Base-by-base conservation (phyloP, 2,888 invertebrate species). In the Nudaria mundana region DNA sequence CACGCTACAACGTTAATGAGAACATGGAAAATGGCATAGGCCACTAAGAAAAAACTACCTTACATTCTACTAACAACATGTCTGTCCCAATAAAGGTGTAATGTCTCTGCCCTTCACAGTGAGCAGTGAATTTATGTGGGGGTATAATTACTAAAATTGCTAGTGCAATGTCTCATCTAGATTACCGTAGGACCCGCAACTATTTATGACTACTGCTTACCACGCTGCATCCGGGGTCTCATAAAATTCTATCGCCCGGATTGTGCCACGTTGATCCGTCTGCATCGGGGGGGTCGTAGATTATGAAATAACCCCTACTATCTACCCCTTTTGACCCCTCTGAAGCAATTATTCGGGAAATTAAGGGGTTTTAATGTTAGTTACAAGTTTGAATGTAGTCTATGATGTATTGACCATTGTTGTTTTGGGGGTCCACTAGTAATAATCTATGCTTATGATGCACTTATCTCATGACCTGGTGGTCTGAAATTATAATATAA, bases 221-320 rank as follows among this genome's bases (percentile, higher is more conserved):
- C 73, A 71, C 76, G 70, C 62, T 71, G 74, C 81, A 76, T 75
- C 80, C 80, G 78, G 78, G 70, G 68, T 71, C 71, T 82, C 86
- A 72, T 86, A 86, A 86, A 86, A 86, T 86, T 86, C 83, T 86
- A 86, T 86, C 81, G 76, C 71, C 67, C 56, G 78, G 81, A 82
- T 81, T 81, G 80, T 78, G 72, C 74, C 66, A 63, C 66, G 74
- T 70, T 80, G 82, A 82, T 81, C 80, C 78, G 74, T 73, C 76
- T 71, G 71, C 66, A 71, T 62, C 46, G 63, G 51, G 51, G 38
- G 54, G 51, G 52, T 49, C 29, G 50, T 59, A 59, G 63, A 63
- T 68, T 63, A 65, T 61, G 55, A 55, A 52, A 52, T 53, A 45
- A 48, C 49, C 39, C 43, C 23, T 31, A 37, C 37, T 37, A 10